These are phyloP conservation scores for Bugula neritina DNA, from an alignment of 2,888 invertebrate genomes.

Conservation along the genomic window DNA sequence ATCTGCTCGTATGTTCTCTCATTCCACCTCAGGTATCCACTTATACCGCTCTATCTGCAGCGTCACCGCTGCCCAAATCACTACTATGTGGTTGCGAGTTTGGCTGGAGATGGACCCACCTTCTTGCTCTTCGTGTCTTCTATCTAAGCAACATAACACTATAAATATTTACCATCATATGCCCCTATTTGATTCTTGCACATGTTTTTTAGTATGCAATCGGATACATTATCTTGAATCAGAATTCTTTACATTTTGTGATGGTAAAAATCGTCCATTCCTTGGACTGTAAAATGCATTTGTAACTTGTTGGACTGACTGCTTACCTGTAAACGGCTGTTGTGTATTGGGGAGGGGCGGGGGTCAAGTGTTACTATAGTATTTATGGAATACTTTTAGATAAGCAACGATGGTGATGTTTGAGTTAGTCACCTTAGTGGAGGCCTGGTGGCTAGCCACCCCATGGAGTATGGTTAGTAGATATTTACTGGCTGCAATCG, in stretches of 20 bases:
- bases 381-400: slow-evolving; percentile 18
- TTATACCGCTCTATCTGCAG: too few species aligned
- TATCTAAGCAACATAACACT: neutral
- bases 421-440: neutral
- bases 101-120: neutral
- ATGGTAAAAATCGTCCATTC: too few species aligned
- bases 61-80: neutral
- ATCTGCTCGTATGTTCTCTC: slow-evolving; percentile 18
- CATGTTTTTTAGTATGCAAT: too few species aligned
- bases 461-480: slow-evolving; percentile 24
- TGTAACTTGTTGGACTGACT: too few species aligned
- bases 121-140: neutral
- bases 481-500: neutral
- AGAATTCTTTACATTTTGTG: too few species aligned
- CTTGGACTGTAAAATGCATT: too few species aligned
- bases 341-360: slow-evolving; percentile 7
- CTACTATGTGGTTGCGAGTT: neutral
- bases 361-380: slow-evolving; percentile 10
- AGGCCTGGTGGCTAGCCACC: slow-evolving; percentile 8
- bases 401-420: neutral
- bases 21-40: slow-evolving; percentile 14
- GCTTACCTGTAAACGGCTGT: too few species aligned
- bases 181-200: too few species aligned
- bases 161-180: neutral
- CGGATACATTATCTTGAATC: too few species aligned